Conservation (phyloP, 2,797 vertebrate species). For the Cynopterus sphinx region DNA sequence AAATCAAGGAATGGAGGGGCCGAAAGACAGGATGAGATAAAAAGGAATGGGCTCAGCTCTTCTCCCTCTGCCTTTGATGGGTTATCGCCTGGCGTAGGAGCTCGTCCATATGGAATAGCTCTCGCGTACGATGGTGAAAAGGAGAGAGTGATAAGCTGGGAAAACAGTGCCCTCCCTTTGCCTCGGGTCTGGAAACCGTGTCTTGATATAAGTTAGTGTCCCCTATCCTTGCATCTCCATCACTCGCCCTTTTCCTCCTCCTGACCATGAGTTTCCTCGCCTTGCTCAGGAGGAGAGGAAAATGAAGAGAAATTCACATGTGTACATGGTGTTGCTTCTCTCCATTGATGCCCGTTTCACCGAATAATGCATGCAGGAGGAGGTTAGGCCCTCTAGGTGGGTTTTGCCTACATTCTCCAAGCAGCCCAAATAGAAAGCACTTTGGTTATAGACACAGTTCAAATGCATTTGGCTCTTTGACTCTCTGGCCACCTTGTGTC, state of each 20-base stretch:
- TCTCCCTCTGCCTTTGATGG: background rate
- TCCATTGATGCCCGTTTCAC: background rate
- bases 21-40: conserved; percentile 33
- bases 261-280: too few species aligned
- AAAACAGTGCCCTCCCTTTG: background rate
- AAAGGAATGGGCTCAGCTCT: background rate
- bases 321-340: background rate
- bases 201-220: accelerated
- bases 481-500: background rate
- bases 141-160: background rate
- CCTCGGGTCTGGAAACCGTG: background rate
- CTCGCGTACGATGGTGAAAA: background rate
- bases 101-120: accelerated
- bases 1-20: conserved; percentile 58
- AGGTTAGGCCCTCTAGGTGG: too few species aligned
- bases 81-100: background rate
- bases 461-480: background rate
- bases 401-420: background rate
- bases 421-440: background rate
- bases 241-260: background rate
- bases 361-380: background rate
- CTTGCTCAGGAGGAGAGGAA: background rate
- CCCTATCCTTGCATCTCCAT: too few species aligned
- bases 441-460: background rate
- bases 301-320: background rate